These are phyloP conservation scores for Acromyrmex echinatior DNA, from an alignment of 1,140 invertebrate species.

Conservation along the genomic window DNA sequence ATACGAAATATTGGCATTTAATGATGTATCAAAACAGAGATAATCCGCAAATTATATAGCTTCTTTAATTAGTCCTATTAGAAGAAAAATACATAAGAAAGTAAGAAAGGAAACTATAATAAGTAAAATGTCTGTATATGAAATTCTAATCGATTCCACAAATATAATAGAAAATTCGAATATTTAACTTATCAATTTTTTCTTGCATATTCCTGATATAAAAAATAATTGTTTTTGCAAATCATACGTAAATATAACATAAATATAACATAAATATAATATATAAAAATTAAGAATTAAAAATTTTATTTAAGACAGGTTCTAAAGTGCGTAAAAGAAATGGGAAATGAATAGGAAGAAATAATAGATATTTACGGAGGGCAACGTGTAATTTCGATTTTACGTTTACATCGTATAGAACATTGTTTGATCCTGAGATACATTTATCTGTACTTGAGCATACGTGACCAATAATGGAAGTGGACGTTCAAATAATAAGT, in stretches of 20 bases:
- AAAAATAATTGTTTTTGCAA: not conserved
- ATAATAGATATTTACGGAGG: not conserved
- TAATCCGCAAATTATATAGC: no score
- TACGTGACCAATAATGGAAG: not conserved
- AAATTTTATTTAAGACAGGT: not conserved
- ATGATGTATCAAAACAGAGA: no score
- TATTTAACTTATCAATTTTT: not conserved
- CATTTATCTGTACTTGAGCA: not conserved
- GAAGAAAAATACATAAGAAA: not conserved
- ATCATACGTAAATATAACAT: not conserved
- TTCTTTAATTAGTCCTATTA: not conserved
- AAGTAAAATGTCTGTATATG: no score
- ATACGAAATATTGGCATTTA: no score
- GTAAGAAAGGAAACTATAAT: not conserved
- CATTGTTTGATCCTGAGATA: conserved; percentile 15
- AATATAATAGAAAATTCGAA: not conserved
- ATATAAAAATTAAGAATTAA: not conserved
- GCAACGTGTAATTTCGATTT: conserved; percentile 8
- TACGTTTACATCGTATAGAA: conserved; percentile 26
- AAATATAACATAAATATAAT: no score
- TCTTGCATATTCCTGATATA: not conserved
- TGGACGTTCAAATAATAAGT: conserved; percentile 34
- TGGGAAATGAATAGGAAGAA: not conserved
- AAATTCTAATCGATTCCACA: not conserved
- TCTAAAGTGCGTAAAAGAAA: not conserved